Conservation (phyloP, 2,888 invertebrate genomes). For the Andrena bicolor region DNA sequence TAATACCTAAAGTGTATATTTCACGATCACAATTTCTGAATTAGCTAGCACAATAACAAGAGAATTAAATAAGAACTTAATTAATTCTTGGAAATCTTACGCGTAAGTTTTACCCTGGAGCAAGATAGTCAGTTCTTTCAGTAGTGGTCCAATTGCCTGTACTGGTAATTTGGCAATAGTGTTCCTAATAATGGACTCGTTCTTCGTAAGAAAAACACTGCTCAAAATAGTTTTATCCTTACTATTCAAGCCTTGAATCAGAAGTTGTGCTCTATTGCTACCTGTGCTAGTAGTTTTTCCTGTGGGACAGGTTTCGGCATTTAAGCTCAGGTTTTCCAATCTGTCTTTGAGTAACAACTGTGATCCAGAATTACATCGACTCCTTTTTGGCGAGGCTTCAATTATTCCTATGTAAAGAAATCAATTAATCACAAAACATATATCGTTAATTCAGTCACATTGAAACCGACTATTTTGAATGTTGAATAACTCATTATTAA, state of each 20-base stretch:
- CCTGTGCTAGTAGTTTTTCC: constrained; percentile 86
- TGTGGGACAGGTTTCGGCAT: constrained; percentile 84
- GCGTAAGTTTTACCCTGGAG: constrained; percentile 89
- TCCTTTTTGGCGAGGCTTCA: constrained; percentile 52
- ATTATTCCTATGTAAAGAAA: constrained; percentile 58
- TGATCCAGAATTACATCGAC: constrained; percentile 74
- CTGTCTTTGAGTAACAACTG: constrained; percentile 94
- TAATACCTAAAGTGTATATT: background rate
- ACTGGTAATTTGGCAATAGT: constrained; percentile 92
- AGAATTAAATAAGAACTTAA: constrained; percentile 17
- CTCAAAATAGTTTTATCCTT: constrained; percentile 91
- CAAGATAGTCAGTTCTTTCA: constrained; percentile 90
- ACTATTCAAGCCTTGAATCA: constrained; percentile 95
- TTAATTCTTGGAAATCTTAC: constrained; percentile 85
- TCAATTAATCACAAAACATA: background rate
- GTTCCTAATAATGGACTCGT: constrained; percentile 89
- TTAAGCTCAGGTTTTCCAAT: constrained; percentile 92
- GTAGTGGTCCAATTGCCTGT: constrained; percentile 89
- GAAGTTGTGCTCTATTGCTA: constrained; percentile 91
- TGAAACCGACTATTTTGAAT: too few species aligned
- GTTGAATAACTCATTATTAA: background rate
- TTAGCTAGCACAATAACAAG: background rate
- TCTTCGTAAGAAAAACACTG: constrained; percentile 90
- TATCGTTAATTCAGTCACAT: background rate
- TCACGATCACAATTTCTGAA: background rate